These are phyloP conservation scores for Agrilus mali DNA, from an alignment of 2,888 invertebrate genomes.

Conservation along the genomic window DNA sequence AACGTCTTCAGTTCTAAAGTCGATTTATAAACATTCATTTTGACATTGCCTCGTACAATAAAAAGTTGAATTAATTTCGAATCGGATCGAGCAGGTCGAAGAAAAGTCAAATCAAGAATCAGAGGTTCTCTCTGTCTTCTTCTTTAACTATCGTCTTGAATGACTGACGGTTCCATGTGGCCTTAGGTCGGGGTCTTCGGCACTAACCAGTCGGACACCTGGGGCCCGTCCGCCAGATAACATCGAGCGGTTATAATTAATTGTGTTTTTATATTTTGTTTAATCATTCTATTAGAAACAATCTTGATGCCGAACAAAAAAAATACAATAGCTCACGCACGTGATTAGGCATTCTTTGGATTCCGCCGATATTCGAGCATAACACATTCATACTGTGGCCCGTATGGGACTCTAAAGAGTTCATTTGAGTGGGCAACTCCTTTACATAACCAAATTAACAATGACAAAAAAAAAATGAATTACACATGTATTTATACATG, in stretches of 20 bases:
- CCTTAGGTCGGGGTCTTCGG: conserved; percentile 19
- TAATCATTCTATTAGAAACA: conserved; percentile 35
- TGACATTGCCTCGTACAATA: too few species aligned
- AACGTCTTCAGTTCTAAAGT: too few species aligned
- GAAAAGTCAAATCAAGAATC: conserved; percentile 23
- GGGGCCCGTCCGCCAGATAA: conserved; percentile 29
- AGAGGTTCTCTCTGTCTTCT: conserved; percentile 11
- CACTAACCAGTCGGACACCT: conserved; percentile 28
- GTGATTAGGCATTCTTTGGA: conserved; percentile 27
- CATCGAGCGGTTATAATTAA: conserved; percentile 35
- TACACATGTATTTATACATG: too few species aligned
- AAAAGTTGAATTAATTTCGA: too few species aligned
- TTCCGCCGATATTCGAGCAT: conserved; percentile 19
- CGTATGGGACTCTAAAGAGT: too few species aligned
- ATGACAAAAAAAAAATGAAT: too few species aligned
- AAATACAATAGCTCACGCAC: conserved; percentile 12
- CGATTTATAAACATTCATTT: too few species aligned
- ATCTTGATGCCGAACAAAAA: conserved; percentile 16
- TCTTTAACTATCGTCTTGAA: conserved; percentile 6
- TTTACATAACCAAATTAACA: too few species aligned
- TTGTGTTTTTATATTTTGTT: conserved; percentile 37
- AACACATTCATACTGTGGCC: too few species aligned
- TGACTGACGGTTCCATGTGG: conserved; percentile 28
- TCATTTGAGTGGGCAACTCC: too few species aligned
- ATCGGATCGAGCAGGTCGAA: too few species aligned